Percentiles rank a stretch among this genome's conserved stretches.
phyloP scores from a whole-genome alignment of 2,797 vertebrate genomes.

The Pantherophis vulpinus region DNA sequence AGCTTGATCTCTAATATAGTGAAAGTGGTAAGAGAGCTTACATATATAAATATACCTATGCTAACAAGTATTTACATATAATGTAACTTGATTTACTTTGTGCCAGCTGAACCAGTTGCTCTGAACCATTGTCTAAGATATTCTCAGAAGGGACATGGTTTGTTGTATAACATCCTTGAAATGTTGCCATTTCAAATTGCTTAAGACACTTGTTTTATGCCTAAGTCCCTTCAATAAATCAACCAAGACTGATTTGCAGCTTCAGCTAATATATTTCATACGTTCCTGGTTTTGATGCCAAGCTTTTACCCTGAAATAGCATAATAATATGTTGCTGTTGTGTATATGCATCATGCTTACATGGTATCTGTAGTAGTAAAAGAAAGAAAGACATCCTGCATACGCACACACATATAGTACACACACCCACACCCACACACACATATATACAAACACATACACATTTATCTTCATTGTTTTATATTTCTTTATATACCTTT shows the following conservation, averaged over 20 bases:
- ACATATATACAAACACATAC: no score
- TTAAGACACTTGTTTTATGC: not conserved
- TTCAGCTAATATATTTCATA: not conserved
- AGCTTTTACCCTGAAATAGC: not conserved
- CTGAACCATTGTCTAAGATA: not conserved
- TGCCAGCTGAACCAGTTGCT: not conserved
- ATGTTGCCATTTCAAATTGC: not conserved
- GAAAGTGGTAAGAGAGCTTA: not conserved
- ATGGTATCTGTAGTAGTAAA: no score
- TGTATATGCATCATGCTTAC: not conserved
- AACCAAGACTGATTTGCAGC: not conserved
- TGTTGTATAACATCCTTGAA: not conserved
- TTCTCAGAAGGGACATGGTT: not conserved
- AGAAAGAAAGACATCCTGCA: no score
- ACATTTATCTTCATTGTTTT: no score
- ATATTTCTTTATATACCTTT: no score
- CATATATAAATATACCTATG: constrained; percentile 1
- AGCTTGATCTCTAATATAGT: not conserved
- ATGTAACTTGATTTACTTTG: constrained; percentile 1
- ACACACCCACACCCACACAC: no score
- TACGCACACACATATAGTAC: no score
- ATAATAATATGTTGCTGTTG: not conserved
- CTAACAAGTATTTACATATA: constrained; percentile 14
- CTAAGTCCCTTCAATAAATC: not conserved
- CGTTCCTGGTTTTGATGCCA: not conserved